phyloP scores from a whole-genome alignment of 2,113 vertebrate genomes.

The Heliornis fulica region DNA sequence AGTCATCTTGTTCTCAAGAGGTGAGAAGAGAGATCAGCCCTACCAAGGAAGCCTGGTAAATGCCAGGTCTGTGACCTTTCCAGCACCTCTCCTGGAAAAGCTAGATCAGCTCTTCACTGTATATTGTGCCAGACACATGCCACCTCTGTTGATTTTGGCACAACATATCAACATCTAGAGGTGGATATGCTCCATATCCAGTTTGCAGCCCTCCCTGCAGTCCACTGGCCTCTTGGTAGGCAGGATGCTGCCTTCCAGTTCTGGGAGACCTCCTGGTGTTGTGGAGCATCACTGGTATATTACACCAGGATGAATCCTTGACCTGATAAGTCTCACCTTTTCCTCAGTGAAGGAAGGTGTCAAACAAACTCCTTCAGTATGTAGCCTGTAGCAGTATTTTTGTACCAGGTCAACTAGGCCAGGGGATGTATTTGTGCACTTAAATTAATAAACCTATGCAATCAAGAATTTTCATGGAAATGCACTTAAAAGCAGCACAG shows the following conservation, averaged over 20 bases:
- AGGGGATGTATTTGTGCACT: not conserved
- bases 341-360: not conserved
- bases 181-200: not conserved
- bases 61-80: not conserved
- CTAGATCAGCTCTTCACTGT: not conserved
- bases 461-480: not conserved
- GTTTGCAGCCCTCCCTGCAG: not conserved
- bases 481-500: not conserved
- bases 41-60: not conserved
- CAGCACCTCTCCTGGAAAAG: not conserved
- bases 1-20: not conserved
- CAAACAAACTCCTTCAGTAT: not conserved
- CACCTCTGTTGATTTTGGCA: too few relatives aligned
- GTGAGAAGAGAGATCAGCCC: not conserved
- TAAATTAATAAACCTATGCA: not conserved
- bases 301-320: not conserved
- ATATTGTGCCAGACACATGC: not conserved
- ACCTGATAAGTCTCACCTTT: not conserved
- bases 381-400: not conserved
- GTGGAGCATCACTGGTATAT: not conserved
- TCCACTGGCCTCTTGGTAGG: not conserved
- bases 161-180: not conserved
- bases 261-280: not conserved
- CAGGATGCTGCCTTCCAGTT: not conserved
- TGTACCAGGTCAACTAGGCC: not conserved